Evolutionary conservation across 1,140 invertebrate species (phyloP), one percentile per base, ranked within the genome.

Genomic region (Aplysia californica): DNA sequence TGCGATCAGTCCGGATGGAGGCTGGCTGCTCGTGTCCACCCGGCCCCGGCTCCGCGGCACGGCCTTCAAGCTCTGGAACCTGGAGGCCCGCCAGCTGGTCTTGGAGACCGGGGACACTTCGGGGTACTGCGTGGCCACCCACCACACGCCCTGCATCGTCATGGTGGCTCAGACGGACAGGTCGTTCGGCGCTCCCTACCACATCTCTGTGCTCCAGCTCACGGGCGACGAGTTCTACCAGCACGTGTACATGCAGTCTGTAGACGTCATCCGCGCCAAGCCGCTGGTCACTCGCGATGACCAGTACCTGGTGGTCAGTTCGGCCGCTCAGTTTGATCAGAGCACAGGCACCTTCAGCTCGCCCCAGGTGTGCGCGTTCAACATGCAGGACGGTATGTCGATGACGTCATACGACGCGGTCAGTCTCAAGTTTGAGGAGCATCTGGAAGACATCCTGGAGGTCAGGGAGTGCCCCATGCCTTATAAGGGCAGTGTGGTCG

Each of bases 11-110:
- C 81, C 85, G 1, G 81, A 77, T 50, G 88, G 87, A 23, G 75
- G 79, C 50, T 86, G 85, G 74, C 82, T 82, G 0, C 78, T 89
- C 2, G 84, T 87, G 21, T 77, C 85, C 10, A 80, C 83, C 2
- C 31, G 77, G 18, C 81, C 83, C 1, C 79, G 76, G 21, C 81
- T 85, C 41, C 77, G 69, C 18, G 80, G 85, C 41, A 78, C 77
- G 2, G 76, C 80, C 20, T 84, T 83, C 68, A 88, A 85, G 75
- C 78, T 89, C 15, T 89, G 88, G 88, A 79, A 86, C 80, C 79
- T 86, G 79, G 58, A 72, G 10, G 83, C 83, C 36, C 73, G 88
- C 33, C 77, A 76, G 33, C 76, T 89, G 10, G 78, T 88, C 15
- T 73, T 82, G 50, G 87, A 89, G 61, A 87, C 87, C 58, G 88